Conservation (phyloP, 2,113 vertebrate genomes). For the Daphoenositta chrysoptera region DNA sequence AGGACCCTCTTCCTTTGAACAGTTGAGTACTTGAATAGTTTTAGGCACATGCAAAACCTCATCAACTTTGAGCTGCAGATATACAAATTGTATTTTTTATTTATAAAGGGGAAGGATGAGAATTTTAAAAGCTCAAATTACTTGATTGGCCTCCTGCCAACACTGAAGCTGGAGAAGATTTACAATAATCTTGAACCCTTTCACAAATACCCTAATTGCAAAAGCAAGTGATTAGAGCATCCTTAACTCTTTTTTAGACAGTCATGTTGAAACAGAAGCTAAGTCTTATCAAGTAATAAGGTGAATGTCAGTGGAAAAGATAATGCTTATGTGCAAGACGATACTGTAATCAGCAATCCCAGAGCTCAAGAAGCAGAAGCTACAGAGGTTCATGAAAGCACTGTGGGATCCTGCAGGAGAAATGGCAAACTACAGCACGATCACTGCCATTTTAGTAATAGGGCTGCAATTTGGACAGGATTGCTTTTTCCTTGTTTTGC, state of each 20-base stretch:
- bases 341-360: neutral
- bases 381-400: neutral
- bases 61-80: neutral
- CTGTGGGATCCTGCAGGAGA: neutral
- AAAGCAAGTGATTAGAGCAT: neutral
- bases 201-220: neutral
- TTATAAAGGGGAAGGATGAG: neutral
- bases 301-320: neutral
- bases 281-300: neutral
- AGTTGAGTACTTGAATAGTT: neutral
- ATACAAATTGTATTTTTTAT: neutral
- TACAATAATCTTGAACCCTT: neutral
- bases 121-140: neutral
- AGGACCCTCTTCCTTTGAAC: neutral
- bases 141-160: neutral
- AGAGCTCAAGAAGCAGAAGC: neutral
- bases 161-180: neutral
- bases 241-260: neutral
- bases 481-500: neutral
- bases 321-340: neutral
- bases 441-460: neutral
- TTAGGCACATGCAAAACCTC: neutral
- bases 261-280: neutral
- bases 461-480: neutral
- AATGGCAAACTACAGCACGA: neutral